Conservation (phyloP, 2,113 vertebrate genomes). For the Microcebus lehilahytsara region DNA sequence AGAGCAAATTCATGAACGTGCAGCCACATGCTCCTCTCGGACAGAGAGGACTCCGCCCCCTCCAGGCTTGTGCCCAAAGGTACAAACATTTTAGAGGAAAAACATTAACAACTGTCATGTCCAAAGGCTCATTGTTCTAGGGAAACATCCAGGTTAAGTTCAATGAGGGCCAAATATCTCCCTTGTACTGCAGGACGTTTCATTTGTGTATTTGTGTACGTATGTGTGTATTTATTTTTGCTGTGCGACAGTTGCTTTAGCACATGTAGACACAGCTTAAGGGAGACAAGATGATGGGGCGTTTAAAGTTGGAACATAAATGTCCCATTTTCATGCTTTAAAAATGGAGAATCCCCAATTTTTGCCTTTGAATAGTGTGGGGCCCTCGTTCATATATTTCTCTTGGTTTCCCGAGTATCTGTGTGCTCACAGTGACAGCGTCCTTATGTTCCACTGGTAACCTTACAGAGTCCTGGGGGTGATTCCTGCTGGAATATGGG, state of each 20-base stretch:
- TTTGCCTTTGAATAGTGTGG: neutral
- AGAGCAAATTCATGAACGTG: neutral
- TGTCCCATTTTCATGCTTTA: neutral
- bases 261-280: no score
- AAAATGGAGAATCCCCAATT: neutral
- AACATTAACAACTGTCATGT: rapidly evolving
- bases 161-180: rapidly evolving
- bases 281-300: neutral
- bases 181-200: neutral
- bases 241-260: neutral
- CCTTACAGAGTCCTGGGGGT: neutral
- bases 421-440: no score
- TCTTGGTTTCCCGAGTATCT: neutral
- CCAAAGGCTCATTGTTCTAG: neutral
- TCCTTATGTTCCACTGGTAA: neutral
- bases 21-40: neutral
- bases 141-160: neutral
- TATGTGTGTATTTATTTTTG: no score
- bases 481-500: neutral
- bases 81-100: no score
- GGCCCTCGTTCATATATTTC: neutral
- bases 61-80: no score
- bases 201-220: no score
- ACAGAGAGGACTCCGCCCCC: neutral
- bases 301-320: neutral